Base-by-base conservation (phyloP, 2,113 vertebrate species). In the Mesoclemmys tuberculata region DNA sequence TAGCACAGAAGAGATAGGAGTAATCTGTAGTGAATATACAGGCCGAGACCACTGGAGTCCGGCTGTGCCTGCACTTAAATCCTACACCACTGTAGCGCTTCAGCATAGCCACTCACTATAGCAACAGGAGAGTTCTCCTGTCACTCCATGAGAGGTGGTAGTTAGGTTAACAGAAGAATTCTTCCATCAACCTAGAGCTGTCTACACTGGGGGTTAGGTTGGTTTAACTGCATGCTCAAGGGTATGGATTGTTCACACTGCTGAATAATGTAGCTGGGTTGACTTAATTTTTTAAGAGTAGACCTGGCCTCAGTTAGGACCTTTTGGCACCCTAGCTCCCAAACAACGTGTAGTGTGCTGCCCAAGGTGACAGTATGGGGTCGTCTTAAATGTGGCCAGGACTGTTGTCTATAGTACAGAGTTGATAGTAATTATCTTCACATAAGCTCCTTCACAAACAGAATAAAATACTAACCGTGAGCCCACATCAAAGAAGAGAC, bases 401-500 rank as follows among this genome's bases (percentile, higher is more conserved):
- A 89, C 52, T 94, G 56, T 82, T 87, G 58, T 82, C 61, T 49
- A 12, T 90, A 61, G 54, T 90, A 52, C 46, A 83, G 51, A 84
- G 56, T 88, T 80, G 92, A 87, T 93, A 94, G 91, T 92, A 94
- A 97, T 49, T 18, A 49, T 94, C 96, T 97, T 93, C 78, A 97
- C 93, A 68, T 96, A 95, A 93, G 82, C 14, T 10, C 84, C n/a
- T 93, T 81, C 89, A 52, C 93, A 93, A 93, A 95, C 31, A 92
- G 92, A 87, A 88, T 87, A 84, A 54, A 84, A 75, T 77, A 68
- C 64, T 93, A 96, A 96, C 95, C 96, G 35, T 41, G 38, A 75
- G 22, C 10, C 3, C 41, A 26, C 41, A 75, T 26, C 71, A 12
- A 44, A 44, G 71, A 84, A 90, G 48, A 89, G 91, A 77, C 88